phyloP scores from a whole-genome alignment of 2,888 invertebrate genomes.

The Agrochola litura region DNA sequence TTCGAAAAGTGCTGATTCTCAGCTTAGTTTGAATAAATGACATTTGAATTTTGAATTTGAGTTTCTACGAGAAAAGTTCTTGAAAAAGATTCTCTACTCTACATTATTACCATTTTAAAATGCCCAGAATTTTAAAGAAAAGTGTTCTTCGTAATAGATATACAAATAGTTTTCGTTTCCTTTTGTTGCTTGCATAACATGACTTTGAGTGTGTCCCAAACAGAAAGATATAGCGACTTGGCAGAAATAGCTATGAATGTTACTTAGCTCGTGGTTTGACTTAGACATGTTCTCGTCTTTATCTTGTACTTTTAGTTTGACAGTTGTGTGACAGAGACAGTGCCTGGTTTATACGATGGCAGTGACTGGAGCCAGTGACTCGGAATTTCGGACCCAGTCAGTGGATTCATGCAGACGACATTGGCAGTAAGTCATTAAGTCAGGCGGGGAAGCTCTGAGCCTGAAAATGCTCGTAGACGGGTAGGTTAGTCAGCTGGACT shows the following conservation, averaged over 20 bases:
- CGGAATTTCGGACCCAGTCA: no score
- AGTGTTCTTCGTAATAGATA: constrained; percentile 46
- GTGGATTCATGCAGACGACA: no score
- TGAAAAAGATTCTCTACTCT: background rate
- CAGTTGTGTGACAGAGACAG: background rate
- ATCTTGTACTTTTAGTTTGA: background rate
- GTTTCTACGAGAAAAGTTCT: no score
- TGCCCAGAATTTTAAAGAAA: constrained; percentile 40
- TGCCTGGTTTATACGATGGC: no score
- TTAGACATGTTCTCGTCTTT: background rate
- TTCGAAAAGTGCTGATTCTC: no score
- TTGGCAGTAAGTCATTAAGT: no score
- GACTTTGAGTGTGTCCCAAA: constrained; percentile 29
- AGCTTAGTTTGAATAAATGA: no score
- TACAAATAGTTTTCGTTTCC: constrained; percentile 59
- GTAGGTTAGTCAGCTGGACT: no score
- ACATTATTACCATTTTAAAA: constrained; percentile 5
- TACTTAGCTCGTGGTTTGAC: background rate
- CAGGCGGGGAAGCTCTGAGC: no score
- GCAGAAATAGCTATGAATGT: background rate
- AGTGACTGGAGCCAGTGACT: no score
- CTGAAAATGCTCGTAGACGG: no score
- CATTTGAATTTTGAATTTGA: no score
- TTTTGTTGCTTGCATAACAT: constrained; percentile 39
- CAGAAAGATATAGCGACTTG: background rate